A percentile compares a stretch with the other conserved stretches of the same genome.
These are phyloP conservation scores for Ypsolopha scabrella DNA, from an alignment of 2,888 invertebrate genomes.

Conservation along the genomic window DNA sequence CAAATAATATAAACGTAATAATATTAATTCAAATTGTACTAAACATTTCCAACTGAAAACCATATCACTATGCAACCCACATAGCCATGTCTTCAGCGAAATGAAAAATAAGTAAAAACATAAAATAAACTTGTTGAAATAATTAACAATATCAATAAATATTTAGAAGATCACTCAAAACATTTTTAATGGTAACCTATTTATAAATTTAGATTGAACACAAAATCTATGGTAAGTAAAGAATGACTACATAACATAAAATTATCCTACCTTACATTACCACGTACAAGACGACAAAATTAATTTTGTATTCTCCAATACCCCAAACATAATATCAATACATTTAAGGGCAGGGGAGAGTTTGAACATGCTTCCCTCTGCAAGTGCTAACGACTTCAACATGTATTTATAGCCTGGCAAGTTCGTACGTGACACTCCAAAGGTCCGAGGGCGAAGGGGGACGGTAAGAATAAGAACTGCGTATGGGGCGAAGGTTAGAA, in stretches of 20 bases:
- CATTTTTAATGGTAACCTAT: conserved; percentile 4
- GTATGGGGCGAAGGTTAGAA: too few relatives aligned
- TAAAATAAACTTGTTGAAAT: conserved; percentile 5
- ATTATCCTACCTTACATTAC: background rate
- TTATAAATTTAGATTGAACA: conserved; percentile 4
- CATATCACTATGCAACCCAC: conserved; percentile 9
- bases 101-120: conserved; percentile 7
- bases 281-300: too few relatives aligned
- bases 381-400: too few relatives aligned
- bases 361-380: too few relatives aligned
- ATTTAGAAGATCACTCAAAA: background rate
- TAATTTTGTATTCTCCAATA: too few relatives aligned
- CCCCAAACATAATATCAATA: too few relatives aligned
- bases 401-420: too few relatives aligned
- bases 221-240: background rate
- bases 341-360: too few relatives aligned
- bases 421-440: too few relatives aligned
- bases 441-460: too few relatives aligned
- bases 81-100: background rate
- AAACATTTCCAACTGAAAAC: conserved; percentile 8
- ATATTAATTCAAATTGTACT: conserved; percentile 9
- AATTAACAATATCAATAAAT: background rate
- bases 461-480: too few relatives aligned
- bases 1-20: conserved; percentile 7
- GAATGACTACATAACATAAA: background rate